Evolutionary conservation across 2,113 vertebrate species (phyloP).

Genomic region (Eonycteris spelaea): DNA sequence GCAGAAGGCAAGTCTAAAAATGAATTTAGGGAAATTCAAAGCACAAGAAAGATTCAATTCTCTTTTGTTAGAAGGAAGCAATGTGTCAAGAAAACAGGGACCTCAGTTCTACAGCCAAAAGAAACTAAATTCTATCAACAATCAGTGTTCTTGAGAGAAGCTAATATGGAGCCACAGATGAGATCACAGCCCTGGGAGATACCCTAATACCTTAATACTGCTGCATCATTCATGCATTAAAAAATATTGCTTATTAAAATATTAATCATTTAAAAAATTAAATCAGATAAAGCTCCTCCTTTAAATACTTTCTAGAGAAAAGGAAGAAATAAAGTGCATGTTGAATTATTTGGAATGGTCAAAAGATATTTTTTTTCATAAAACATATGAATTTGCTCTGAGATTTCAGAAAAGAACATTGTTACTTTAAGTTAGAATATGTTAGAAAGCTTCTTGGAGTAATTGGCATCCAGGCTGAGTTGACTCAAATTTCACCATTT

Average conservation of each 20-base stretch:
- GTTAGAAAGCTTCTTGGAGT: not conserved
- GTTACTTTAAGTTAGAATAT: not conserved
- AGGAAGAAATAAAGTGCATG: not conserved
- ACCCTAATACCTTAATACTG: not conserved
- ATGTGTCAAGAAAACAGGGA: not conserved
- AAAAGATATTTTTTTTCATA: not conserved
- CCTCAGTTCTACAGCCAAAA: not conserved
- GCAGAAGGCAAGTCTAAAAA: not conserved
- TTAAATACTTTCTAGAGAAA: not conserved
- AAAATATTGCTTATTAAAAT: not conserved
- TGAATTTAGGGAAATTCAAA: not conserved
- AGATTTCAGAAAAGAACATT: not conserved
- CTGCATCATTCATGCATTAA: not conserved
- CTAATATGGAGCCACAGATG: not conserved
- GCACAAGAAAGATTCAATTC: not conserved
- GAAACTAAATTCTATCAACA: not conserved
- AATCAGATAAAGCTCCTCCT: not conserved
- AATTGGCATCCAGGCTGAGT: not conserved
- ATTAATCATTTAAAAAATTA: not conserved
- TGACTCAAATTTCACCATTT: constrained; percentile 9
- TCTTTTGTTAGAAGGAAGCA: not conserved
- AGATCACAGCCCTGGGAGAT: accelerated
- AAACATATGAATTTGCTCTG: not conserved
- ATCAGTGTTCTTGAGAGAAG: not conserved
- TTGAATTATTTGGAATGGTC: not conserved